Evolutionary conservation across 2,113 vertebrate genomes (phyloP), one percentile per base, ranked within the genome.

Genomic region (Piprites chloris): DNA sequence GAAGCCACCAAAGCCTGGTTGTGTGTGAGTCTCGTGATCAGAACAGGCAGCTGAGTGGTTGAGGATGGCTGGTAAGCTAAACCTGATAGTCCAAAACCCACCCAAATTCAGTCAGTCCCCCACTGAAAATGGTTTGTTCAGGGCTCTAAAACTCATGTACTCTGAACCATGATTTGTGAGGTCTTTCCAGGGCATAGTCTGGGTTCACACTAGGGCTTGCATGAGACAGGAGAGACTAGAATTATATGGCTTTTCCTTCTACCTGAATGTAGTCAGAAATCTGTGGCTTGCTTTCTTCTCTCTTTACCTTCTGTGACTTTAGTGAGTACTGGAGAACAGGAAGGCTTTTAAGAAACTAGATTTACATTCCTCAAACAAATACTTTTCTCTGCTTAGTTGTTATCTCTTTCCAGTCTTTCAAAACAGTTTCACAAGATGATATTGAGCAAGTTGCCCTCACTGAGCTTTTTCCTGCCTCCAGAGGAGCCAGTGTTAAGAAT

Each of bases 191-290:
- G 33, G 41, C 58, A 33, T 2, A 32, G 27, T 14, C 42, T 77
- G 65, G 12, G 11, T 59, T 27, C 28, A 28, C 66, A 17, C 7
- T 19, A 6, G 32, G 33, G n/a, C 52, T 59, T 39, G 75, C n/a
- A 23, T 21, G 65, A 63, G 55, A 17, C 44, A 65, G 50, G 22
- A 79, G 41, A 50, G 28, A 20, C 6, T 42, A 6, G 2, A 21
- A 8, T 3, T 2, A 32, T 37, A 16, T 0, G 0, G 14, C 50
- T 76, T 50, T 53, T 35, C 23, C 17, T 92, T 85, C 52, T 61
- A 0, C 50, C 65, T 23, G n/a, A 46, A 20, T 39, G n/a, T 50
- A 26, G 16, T 67, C 47, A 37, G 61, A 44, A 74, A 52, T 52
- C 22, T 59, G 61, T 74, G 39, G 18, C 35, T 91, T 87, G 33